phyloP scores from a whole-genome alignment of 1,140 invertebrate species.

The Temnothorax longispinosus region DNA sequence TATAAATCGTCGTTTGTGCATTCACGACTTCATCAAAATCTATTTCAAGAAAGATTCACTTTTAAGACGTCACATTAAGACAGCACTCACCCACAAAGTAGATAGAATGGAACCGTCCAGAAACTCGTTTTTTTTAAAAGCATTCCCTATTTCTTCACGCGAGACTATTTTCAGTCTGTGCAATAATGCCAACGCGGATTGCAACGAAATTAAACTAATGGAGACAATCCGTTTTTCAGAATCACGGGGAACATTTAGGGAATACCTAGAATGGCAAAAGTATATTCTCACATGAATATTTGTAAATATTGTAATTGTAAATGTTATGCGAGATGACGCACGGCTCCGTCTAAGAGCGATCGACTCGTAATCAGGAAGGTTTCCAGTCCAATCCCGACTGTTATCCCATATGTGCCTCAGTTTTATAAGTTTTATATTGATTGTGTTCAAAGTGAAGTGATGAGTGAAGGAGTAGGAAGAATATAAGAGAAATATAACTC shows the following conservation, averaged over 20 bases:
- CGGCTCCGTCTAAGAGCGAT: too few relatives aligned
- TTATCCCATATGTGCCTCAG: background rate
- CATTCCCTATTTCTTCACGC: constrained; percentile 25
- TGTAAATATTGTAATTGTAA: background rate
- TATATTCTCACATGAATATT: background rate
- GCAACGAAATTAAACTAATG: constrained; percentile 70
- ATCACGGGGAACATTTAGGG: constrained; percentile 51
- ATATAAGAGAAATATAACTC: background rate
- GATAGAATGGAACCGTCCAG: constrained; percentile 16
- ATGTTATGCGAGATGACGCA: background rate
- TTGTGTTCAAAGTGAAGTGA: background rate
- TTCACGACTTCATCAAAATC: background rate
- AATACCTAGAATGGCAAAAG: constrained; percentile 66
- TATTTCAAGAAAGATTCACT: background rate
- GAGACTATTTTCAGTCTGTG: constrained; percentile 60
- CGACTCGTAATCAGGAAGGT: too few relatives aligned
- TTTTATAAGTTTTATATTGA: background rate
- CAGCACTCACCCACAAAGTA: constrained; percentile 67
- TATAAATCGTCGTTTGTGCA: background rate
- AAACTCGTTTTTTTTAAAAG: constrained; percentile 16
- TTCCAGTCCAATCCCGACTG: background rate
- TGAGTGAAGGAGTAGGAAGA: background rate
- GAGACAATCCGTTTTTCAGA: constrained; percentile 41
- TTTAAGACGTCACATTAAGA: background rate
- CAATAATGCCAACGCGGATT: constrained; percentile 52